These are phyloP conservation scores for Ursus arctos DNA, from an alignment of 2,113 vertebrate species.

Conservation along the genomic window DNA sequence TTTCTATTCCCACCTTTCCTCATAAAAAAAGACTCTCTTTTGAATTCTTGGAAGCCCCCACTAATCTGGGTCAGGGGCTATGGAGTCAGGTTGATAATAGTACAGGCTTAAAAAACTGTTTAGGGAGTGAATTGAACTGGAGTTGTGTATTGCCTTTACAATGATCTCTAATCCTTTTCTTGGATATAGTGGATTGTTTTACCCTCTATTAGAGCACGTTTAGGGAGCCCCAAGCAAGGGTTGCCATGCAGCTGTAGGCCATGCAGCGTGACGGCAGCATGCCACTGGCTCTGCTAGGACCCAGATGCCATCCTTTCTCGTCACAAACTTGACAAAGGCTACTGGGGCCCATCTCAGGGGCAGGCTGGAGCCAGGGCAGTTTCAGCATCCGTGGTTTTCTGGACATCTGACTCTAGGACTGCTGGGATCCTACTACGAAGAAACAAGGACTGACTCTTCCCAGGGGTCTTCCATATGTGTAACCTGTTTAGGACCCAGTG, in stretches of 20 bases:
- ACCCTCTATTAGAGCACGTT: neutral
- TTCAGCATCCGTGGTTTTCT: neutral
- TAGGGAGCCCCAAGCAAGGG: neutral
- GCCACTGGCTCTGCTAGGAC: neutral
- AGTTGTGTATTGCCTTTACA: neutral
- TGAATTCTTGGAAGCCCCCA: neutral
- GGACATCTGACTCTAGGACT: neutral
- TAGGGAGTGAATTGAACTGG: neutral
- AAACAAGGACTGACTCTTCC: neutral
- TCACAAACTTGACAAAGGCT: neutral
- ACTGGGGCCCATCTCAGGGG: neutral
- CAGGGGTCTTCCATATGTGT: neutral
- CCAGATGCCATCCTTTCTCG: neutral
- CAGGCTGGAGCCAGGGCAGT: neutral
- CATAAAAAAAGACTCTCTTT: neutral
- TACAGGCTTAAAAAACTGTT: neutral
- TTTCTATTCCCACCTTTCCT: slow-evolving; percentile 14
- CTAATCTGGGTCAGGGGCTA: neutral
- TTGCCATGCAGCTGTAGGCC: neutral
- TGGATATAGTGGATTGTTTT: neutral
- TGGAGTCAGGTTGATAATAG: neutral
- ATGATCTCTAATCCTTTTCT: neutral
- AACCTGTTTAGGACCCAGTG: neutral
- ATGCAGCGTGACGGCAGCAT: neutral
- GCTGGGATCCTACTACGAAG: neutral